Base-by-base conservation (phyloP, 2,888 invertebrate species). In the Ischnus inquisitorius region DNA sequence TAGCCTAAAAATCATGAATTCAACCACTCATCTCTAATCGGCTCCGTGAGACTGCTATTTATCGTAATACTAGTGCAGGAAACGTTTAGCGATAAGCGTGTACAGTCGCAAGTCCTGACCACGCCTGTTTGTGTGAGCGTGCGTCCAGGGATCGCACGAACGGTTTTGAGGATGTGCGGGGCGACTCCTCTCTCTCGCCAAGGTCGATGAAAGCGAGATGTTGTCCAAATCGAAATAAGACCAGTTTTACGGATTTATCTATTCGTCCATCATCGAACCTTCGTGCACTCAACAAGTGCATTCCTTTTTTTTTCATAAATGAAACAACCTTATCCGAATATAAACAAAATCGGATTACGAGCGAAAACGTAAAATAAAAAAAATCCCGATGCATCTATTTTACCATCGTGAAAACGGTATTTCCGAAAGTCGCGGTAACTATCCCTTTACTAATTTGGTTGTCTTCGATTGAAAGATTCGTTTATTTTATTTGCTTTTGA, bases 121-220 rank as follows among this genome's bases (percentile, higher is more conserved):
- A 75, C 69, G 81, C 68, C 76, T 68, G 60, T 68, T 71, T 46
- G 67, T 75, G 54, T 62, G 85, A 75, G 82, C 74, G 83, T 77
- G 78, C 67, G 77, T 79, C 78, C 75, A 46, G 68, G 68, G 68
- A 65, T 41, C 54, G 57, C 51, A 22, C 25, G 68, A 43, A 43
- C 16, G 43, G 46, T 68, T 60, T 16, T 68, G 39, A 16, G 57
- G 51, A 57, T 25, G 64, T 41, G 54, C 57, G n/a, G 64, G 67
- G 48, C 46, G 48, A 22, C 48, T 69, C 72, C 25, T 14, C 72
- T 76, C 16, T 54, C 51, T 28, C 57, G 43, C 57, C 76, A 76
- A 76, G 67, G 76, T 76, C 67, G 54, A 76, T 67, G 12, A 28
- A 67, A 57, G 41, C 22, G 41, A 65, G 54, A 65, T 64, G 10